A percentile compares a stretch with the other conserved stretches of the same genome.
phyloP scores from a whole-genome alignment of 92 coral and sea anemone genomes.

The Palythoa grandiflora region DNA sequence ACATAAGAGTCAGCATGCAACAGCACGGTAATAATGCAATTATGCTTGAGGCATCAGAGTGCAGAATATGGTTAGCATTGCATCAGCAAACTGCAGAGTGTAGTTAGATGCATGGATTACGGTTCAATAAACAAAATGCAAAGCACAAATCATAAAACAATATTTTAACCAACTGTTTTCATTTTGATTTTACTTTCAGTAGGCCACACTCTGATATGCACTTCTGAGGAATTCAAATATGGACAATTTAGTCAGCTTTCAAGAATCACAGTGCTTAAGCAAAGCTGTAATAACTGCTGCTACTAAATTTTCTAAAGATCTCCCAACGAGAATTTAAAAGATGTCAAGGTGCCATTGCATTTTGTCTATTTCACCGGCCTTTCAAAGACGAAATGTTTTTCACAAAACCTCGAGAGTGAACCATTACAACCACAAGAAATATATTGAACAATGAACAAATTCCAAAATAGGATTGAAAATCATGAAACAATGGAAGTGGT shows the following conservation, averaged over 20 bases:
- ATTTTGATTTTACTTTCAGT: background rate
- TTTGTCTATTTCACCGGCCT: slow-evolving; percentile 38
- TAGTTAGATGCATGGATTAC: background rate
- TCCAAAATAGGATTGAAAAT: too few species aligned
- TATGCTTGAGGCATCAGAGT: slow-evolving; percentile 5
- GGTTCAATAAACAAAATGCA: slow-evolving; percentile 47
- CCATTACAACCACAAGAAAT: too few species aligned
- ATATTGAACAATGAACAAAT: too few species aligned
- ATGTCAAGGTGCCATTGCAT: slow-evolving; percentile 50
- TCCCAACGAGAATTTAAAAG: background rate
- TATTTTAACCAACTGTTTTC: background rate
- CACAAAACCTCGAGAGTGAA: background rate
- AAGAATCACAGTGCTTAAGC: too few species aligned
- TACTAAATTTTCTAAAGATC: background rate
- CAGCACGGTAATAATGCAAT: background rate
- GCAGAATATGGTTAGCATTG: slow-evolving; percentile 10
- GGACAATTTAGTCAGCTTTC: slow-evolving; percentile 6
- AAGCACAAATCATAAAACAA: slow-evolving; percentile 33
- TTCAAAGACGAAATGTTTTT: background rate
- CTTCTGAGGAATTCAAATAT: slow-evolving; percentile 27
- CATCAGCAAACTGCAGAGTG: slow-evolving; percentile 11
- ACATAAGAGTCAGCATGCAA: slow-evolving; percentile 36
- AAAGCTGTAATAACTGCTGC: too few species aligned
- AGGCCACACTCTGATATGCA: slow-evolving; percentile 40
- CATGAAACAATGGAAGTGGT: too few species aligned